Evolutionary conservation across 2,888 invertebrate genomes (phyloP).

Genomic region (Amiota minor): DNA sequence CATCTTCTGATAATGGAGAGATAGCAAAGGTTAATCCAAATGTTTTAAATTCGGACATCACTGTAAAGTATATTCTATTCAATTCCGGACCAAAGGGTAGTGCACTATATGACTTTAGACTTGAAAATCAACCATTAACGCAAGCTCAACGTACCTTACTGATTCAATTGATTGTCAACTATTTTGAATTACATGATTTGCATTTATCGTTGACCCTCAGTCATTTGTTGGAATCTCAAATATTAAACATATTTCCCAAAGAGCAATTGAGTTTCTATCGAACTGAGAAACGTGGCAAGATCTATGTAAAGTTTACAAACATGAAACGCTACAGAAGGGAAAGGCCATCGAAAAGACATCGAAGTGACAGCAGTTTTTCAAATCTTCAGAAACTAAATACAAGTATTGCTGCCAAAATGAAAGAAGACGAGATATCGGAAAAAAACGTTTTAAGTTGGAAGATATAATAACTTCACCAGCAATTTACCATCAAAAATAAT

Average conservation of each 20-base stretch:
- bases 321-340: constrained; percentile 58
- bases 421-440: no score
- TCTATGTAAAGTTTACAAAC: constrained; percentile 66
- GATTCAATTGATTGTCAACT: constrained; percentile 64
- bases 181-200: constrained; percentile 62
- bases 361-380: background rate
- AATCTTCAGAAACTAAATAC: no score
- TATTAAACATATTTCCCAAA: constrained; percentile 60
- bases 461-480: no score
- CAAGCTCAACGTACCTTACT: constrained; percentile 57
- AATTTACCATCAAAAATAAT: no score
- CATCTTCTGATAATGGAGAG: constrained; percentile 37
- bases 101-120: constrained; percentile 51
- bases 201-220: constrained; percentile 64
- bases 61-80: constrained; percentile 56
- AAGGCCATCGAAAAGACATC: background rate
- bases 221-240: constrained; percentile 62
- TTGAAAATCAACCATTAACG: constrained; percentile 54
- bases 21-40: background rate
- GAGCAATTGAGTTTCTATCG: constrained; percentile 64
- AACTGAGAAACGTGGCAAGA: constrained; percentile 67
- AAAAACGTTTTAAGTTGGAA: no score
- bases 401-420: no score
- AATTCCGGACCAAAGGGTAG: constrained; percentile 53
- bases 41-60: constrained; percentile 42